A percentile compares a stretch with the other conserved stretches of the same genome.
These are phyloP conservation scores for Nipponacmea schrenckii DNA, from an alignment of 2,888 invertebrate genomes.

Conservation along the genomic window DNA sequence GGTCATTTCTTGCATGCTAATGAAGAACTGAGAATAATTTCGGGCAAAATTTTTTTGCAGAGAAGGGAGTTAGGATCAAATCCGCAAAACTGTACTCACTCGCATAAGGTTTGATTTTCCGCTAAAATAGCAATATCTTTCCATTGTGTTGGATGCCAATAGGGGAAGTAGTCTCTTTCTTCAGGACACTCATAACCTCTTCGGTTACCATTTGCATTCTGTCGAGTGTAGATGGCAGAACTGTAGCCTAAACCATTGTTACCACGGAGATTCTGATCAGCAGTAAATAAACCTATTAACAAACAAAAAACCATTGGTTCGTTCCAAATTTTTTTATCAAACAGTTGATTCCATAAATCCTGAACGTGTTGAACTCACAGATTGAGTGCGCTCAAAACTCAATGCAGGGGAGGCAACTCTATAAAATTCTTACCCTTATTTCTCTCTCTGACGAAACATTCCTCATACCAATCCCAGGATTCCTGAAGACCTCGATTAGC, in stretches of 20 bases:
- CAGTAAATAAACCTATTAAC: constrained; percentile 61
- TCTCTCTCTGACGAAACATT: constrained; percentile 60
- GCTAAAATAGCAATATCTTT: constrained; percentile 65
- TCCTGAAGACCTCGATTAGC: constrained; percentile 59
- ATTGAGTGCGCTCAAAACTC: no score
- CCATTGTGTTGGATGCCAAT: constrained; percentile 68
- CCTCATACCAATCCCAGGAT: constrained; percentile 65
- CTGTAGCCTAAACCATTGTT: constrained; percentile 59
- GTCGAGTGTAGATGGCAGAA: constrained; percentile 63
- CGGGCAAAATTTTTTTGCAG: no score
- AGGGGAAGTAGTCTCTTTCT: constrained; percentile 67
- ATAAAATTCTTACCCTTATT: constrained; percentile 53
- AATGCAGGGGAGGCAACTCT: no score
- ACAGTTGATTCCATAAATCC: not conserved
- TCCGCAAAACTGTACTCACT: no score
- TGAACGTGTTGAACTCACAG: no score
- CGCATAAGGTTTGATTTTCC: constrained; percentile 61
- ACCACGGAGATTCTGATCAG: constrained; percentile 62
- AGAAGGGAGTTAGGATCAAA: no score
- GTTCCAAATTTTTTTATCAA: no score
- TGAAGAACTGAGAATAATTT: no score
- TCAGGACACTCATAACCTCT: constrained; percentile 68
- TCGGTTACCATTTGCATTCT: constrained; percentile 63
- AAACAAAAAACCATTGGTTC: no score
- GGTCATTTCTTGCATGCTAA: no score